Percentiles rank a stretch among this genome's conserved stretches.
phyloP scores from a whole-genome alignment of 2,113 vertebrate genomes.

The Grammomys dolichurus region DNA sequence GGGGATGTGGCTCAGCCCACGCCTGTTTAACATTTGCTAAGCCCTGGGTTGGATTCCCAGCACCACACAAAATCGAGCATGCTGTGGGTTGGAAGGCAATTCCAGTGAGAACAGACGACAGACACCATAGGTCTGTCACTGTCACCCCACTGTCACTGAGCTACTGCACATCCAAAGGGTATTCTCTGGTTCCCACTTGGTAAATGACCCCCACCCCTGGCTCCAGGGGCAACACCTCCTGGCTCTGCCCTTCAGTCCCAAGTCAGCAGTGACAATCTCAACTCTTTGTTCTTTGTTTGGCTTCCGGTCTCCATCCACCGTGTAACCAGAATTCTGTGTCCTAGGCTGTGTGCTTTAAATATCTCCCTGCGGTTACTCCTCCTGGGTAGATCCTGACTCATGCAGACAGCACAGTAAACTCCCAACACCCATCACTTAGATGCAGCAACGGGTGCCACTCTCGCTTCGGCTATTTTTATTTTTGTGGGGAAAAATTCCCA shows the following conservation, averaged over 20 bases:
- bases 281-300: background rate
- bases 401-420: background rate
- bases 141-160: background rate
- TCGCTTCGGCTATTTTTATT: constrained; percentile 70
- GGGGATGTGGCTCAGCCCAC: too few relatives aligned
- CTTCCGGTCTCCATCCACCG: background rate
- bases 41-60: background rate
- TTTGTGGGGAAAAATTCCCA: constrained; percentile 6
- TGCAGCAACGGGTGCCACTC: constrained; percentile 40
- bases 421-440: constrained; percentile 49
- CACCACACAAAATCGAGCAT: background rate
- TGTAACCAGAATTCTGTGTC: background rate
- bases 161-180: background rate
- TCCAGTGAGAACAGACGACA: background rate
- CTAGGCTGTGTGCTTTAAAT: constrained; percentile 14
- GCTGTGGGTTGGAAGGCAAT: background rate
- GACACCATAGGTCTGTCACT: background rate
- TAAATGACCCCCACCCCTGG: background rate
- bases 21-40: rapidly evolving
- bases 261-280: background rate
- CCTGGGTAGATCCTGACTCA: constrained; percentile 26
- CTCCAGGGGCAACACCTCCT: background rate
- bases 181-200: background rate
- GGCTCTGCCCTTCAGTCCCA: background rate
- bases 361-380: background rate